These are phyloP conservation scores for Hypomesus transpacificus DNA, from an alignment of 2,113 vertebrate genomes.

Conservation along the genomic window DNA sequence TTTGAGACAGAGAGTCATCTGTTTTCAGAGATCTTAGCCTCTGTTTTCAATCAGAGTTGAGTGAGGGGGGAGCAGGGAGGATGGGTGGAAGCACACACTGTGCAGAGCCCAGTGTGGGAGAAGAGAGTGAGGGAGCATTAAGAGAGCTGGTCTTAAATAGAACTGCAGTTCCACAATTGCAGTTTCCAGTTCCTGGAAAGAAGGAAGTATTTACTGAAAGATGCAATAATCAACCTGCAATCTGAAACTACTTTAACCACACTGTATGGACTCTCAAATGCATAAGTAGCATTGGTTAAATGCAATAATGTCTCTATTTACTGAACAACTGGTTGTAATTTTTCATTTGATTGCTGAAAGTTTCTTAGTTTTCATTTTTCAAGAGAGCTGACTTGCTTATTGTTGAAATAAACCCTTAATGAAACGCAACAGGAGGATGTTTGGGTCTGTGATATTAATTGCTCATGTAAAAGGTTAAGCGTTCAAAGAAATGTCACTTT, in stretches of 20 bases:
- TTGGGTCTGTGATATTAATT: no score
- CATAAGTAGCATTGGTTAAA: no score
- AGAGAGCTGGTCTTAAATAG: constrained; percentile 7
- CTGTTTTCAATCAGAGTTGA: constrained; percentile 10
- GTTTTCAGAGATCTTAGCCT: constrained; percentile 14
- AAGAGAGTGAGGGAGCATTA: background rate
- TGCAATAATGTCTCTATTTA: no score
- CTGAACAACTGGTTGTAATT: no score
- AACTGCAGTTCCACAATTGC: constrained; percentile 13
- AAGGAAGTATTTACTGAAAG: background rate
- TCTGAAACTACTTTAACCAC: background rate
- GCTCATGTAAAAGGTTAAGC: no score
- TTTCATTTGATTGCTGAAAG: no score
- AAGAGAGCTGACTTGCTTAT: no score
- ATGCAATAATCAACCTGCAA: constrained; percentile 1
- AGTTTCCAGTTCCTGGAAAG: constrained; percentile 23
- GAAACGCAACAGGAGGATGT: no score
- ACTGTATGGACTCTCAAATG: background rate
- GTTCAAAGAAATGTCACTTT: no score
- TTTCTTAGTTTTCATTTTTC: no score
- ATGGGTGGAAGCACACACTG: no score
- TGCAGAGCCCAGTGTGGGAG: background rate
- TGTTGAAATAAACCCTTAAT: no score
- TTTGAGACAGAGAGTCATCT: constrained; percentile 16
- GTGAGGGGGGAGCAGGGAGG: background rate